phyloP scores from a whole-genome alignment of 2,797 vertebrate species.

The Sebastes minor region DNA sequence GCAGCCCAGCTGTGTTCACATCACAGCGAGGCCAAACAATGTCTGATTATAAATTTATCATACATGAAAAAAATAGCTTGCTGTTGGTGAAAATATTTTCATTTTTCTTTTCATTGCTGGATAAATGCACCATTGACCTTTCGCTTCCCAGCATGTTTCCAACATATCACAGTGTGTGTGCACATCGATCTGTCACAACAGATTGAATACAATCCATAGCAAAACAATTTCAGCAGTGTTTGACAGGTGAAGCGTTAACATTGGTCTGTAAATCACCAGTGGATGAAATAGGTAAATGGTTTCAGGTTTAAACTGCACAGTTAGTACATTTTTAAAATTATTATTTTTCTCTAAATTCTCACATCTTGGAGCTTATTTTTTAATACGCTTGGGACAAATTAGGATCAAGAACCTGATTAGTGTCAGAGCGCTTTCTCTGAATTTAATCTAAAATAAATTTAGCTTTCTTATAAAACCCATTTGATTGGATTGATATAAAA shows the following conservation, averaged over 20 bases:
- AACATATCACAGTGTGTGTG: constrained; percentile 25
- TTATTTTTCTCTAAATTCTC: not conserved
- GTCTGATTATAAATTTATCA: constrained; percentile 49
- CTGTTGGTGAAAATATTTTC: constrained; percentile 3
- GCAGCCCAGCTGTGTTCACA: constrained; percentile 56
- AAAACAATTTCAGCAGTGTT: constrained; percentile 9
- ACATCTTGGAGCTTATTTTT: not conserved
- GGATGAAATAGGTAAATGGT: not conserved
- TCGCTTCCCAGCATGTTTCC: constrained; percentile 26
- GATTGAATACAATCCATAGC: constrained; percentile 13
- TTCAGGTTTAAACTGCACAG: not conserved
- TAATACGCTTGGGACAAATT: not conserved
- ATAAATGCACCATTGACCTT: constrained; percentile 53
- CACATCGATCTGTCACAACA: constrained; percentile 34
- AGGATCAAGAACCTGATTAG: not conserved
- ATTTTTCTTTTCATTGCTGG: not conserved
- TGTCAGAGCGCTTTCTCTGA: not conserved
- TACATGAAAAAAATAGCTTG: not conserved
- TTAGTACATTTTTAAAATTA: not conserved
- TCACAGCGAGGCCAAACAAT: constrained; percentile 35
- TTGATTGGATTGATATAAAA: not conserved
- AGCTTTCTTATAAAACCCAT: not conserved
- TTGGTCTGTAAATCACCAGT: constrained; percentile 5
- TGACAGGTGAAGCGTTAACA: not conserved
- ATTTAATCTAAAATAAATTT: not conserved